These are phyloP conservation scores for Alcis repandata DNA, from an alignment of 2,888 invertebrate species.

Conservation along the genomic window DNA sequence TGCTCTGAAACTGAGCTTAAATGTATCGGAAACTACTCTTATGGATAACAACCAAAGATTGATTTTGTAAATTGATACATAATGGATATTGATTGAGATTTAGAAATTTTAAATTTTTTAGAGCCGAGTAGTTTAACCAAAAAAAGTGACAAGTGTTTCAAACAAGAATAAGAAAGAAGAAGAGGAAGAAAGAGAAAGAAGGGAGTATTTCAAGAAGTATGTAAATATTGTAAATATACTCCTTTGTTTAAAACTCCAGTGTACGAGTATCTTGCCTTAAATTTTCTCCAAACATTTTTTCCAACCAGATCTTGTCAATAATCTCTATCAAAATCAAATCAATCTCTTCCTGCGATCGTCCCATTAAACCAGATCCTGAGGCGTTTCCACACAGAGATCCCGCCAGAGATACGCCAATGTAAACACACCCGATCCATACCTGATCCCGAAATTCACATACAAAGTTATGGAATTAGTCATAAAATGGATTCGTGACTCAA, in stretches of 20 bases:
- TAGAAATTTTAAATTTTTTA: too few relatives aligned
- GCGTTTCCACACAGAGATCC: conserved; percentile 66
- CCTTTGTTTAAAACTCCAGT: background rate
- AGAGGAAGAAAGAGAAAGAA: too few relatives aligned
- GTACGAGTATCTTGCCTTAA: background rate
- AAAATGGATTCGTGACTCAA: conserved; percentile 86
- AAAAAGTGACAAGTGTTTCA: too few relatives aligned
- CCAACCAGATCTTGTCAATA: background rate
- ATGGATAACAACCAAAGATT: too few relatives aligned
- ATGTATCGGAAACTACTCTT: too few relatives aligned
- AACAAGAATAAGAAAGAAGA: too few relatives aligned
- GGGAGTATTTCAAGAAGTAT: too few relatives aligned
- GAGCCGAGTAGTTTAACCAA: too few relatives aligned
- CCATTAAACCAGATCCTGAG: conserved; percentile 75
- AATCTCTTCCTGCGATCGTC: conserved; percentile 58
- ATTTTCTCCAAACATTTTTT: background rate
- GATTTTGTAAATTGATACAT: too few relatives aligned
- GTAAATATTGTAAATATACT: background rate
- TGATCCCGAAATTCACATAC: conserved; percentile 85
- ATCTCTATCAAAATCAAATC: conserved; percentile 50
- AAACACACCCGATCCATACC: conserved; percentile 77
- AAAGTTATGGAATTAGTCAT: conserved; percentile 87
- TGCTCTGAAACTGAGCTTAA: too few relatives aligned
- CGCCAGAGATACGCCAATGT: conserved; percentile 74
- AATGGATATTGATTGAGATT: too few relatives aligned